phyloP scores from a whole-genome alignment of 2,113 vertebrate species.

The Osmerus mordax region DNA sequence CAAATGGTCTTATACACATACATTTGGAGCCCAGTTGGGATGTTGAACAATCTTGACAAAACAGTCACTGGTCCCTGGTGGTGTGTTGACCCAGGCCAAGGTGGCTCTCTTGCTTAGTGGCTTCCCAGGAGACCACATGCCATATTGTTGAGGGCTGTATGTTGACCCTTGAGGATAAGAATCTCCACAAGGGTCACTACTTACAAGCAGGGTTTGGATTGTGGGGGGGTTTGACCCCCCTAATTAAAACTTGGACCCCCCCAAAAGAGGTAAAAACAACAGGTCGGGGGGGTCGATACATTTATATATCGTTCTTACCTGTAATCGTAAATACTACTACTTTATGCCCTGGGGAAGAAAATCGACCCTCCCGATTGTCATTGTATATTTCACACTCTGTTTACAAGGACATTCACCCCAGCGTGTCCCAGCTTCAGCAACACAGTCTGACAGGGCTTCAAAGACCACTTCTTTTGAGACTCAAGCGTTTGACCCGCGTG shows the following conservation, averaged over 20 bases:
- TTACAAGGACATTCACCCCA: constrained; percentile 13
- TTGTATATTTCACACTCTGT: neutral
- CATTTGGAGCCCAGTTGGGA: neutral
- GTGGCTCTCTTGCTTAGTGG: neutral
- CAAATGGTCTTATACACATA: neutral
- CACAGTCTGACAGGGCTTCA: neutral
- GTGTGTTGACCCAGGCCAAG: constrained; percentile 1
- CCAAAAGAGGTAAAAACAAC: too few relatives aligned
- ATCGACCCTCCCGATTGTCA: too few relatives aligned
- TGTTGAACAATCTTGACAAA: neutral
- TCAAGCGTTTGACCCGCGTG: too few relatives aligned
- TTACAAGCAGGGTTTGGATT: neutral
- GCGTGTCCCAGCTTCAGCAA: neutral
- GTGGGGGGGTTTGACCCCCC: too few relatives aligned
- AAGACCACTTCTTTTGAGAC: too few relatives aligned
- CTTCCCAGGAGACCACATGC: neutral
- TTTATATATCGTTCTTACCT: too few relatives aligned
- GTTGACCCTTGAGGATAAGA: neutral
- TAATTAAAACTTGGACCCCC: too few relatives aligned
- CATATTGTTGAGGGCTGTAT: constrained; percentile 9
- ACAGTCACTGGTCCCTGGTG: neutral
- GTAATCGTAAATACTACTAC: too few relatives aligned
- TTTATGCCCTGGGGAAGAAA: too few relatives aligned
- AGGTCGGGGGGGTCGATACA: too few relatives aligned
- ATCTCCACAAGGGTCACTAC: constrained; percentile 21